A percentile compares a stretch with the other conserved stretches of the same genome.
Evolutionary conservation across 2,797 vertebrate genomes (phyloP).

Genomic region (Myiothlypis chrysogaster): DNA sequence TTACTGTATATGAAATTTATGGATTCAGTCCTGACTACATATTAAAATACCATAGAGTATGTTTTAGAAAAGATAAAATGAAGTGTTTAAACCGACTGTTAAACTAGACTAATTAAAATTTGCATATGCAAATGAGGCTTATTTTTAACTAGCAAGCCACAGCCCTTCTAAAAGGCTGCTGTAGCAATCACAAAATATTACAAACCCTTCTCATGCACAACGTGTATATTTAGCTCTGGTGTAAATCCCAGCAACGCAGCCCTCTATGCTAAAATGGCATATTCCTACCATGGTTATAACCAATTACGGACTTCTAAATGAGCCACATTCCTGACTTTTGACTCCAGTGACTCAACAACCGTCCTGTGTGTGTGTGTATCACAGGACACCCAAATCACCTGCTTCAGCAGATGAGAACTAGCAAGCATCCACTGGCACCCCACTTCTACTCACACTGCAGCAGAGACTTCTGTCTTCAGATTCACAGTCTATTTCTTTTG

Average conservation of each 20-base stretch:
- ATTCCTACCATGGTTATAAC: not conserved
- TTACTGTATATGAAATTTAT: not conserved
- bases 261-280: not conserved
- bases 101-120: not conserved
- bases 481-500: not conserved
- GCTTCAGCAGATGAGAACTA: not conserved
- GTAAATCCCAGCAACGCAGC: not conserved
- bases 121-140: not conserved
- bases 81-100: not conserved
- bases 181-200: not conserved
- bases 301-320: not conserved
- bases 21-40: not conserved
- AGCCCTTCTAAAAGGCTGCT: not conserved
- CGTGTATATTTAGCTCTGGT: not conserved
- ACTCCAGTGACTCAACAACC: not conserved
- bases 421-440: not conserved
- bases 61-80: not conserved
- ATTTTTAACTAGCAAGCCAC: not conserved
- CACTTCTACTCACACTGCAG: not conserved
- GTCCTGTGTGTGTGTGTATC: rapidly evolving
- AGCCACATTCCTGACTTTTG: not conserved
- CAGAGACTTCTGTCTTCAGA: not conserved
- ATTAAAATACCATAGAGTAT: not conserved
- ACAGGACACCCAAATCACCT: not conserved
- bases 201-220: not conserved